Evolutionary conservation across 1,140 invertebrate genomes (phyloP).

Genomic region (Anastrepha ludens): DNA sequence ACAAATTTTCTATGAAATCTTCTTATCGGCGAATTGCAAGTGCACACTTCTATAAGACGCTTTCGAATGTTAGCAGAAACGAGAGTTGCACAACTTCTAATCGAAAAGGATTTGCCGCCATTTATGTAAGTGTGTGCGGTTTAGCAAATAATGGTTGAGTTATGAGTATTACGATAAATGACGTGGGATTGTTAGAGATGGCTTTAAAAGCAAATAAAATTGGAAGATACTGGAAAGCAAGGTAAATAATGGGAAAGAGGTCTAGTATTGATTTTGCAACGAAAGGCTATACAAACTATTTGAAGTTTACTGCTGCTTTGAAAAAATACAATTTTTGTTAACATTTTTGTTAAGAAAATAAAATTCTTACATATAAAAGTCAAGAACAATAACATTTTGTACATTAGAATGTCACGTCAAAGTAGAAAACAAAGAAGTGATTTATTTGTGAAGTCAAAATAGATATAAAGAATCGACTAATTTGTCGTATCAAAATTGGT

Average conservation of each 20-base stretch:
- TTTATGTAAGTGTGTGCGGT: neutral
- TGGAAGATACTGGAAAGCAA: neutral
- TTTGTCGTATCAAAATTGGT: no score
- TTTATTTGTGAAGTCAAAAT: no score
- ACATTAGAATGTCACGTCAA: no score
- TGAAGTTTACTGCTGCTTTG: no score
- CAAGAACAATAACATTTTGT: no score
- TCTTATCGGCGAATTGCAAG: slow-evolving; percentile 32
- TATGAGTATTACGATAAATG: neutral
- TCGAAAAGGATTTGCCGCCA: neutral
- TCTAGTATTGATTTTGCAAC: neutral
- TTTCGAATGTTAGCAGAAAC: neutral
- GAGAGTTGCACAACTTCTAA: slow-evolving; percentile 16
- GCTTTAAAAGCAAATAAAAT: neutral
- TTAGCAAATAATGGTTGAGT: neutral
- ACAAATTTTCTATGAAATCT: slow-evolving; percentile 23
- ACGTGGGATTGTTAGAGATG: neutral
- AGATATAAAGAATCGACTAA: no score
- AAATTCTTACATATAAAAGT: no score
- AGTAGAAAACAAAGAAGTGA: no score
- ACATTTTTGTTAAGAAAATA: neutral
- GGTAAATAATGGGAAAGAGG: neutral
- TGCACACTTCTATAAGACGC: neutral
- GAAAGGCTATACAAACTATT: no score
- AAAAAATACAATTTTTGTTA: neutral